Base-by-base conservation (phyloP, 1,140 invertebrate genomes). In the Hydropsyche tenuis region DNA sequence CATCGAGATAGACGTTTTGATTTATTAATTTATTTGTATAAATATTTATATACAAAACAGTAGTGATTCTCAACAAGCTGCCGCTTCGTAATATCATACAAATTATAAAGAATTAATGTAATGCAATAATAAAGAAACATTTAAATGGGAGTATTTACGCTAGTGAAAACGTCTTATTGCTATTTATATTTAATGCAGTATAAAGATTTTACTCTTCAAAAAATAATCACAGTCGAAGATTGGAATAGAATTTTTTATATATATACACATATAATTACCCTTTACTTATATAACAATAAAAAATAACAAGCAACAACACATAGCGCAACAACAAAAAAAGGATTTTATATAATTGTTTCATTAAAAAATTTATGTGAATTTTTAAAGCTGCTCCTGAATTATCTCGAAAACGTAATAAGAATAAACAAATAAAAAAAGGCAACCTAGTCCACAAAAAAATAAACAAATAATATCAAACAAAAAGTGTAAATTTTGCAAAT, bases 221-320 rank as follows among this genome's bases (percentile, higher is more conserved):
- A 51, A 65, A n/a, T 43, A 65, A 65, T 65, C 63, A 65, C 63
- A 65, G 63, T 65, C 63, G 30, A 65, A 65, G 63, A 65, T 65
- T 65, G 63, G 63, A 65, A 65, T 65, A 43, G 18, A 4, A 60
- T 48, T 14, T 7, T 48, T 48, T 7, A 12, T 25, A 22, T 60
- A 27, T 60, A 25, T 60, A 60, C 23, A 60, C 23, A 23, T 27
- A 60, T 7, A 22, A 60, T 60, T 25, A 25, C 48, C 48, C 48
- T 53, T 53, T 20, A 18, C 3, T 60, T 14, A 14, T 60, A 23
- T 48, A 48, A n/a, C 12, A 48, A 48, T 48, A 48, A 48, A 48
- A 48, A 48, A 48, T 16, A 48, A 48, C 16, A n/a, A 48, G 16
- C 11, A 48, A 48, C 3, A n/a, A n/a, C 16, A n/a, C 2, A 48